Base-by-base conservation (phyloP, 2,888 invertebrate genomes). In the Drosophila prostipennis region DNA sequence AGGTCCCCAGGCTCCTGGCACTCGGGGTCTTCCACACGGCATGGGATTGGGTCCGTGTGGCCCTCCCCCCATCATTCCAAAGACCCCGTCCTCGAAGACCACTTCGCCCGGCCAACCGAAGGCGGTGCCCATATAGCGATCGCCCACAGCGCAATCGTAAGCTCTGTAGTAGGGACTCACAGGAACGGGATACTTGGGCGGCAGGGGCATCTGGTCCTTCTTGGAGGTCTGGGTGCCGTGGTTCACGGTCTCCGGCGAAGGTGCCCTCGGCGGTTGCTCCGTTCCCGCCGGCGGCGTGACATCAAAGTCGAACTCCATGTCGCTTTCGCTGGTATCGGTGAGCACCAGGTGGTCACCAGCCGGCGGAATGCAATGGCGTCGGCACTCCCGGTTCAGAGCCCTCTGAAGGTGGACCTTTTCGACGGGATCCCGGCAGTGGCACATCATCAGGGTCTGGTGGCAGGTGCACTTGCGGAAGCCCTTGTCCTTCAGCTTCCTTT, bases 221-320 rank as follows among this genome's bases (percentile, higher is more conserved):
- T 92, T 91, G 39, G 91, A 85, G 70, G 95, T 95, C 80, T 95
- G 95, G 0, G 94, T 94, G 53, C 94, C 94, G 3, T 93, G 93
- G 70, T 94, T 94, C 0, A 76, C 57, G 5, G 93, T 91, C 73
- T 92, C 93, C 0, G 92, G 91, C 64, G 91, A 91, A 0, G 92
- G 89, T 37, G 92, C 92, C 39, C 19, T n/a, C 2, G 93, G 91
- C 58, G 93, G 92, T 1, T 94, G 92, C 73, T 94, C 94, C 34
- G 94, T 93, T 0, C 94, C 95, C 36, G 94, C 94, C 0, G 95
- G 95, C 0, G 95, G 95, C 0, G 95, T 95, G 63, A 95, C 95
- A 77, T 95, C 95, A 34, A 95, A 94, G 82, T 95, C 95, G 91
- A 95, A 93, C 54, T 95, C 95, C 29, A 94, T 94, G 54, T 95